Conservation (phyloP, 2,888 invertebrate species). For the Pantelozetes paolii region DNA sequence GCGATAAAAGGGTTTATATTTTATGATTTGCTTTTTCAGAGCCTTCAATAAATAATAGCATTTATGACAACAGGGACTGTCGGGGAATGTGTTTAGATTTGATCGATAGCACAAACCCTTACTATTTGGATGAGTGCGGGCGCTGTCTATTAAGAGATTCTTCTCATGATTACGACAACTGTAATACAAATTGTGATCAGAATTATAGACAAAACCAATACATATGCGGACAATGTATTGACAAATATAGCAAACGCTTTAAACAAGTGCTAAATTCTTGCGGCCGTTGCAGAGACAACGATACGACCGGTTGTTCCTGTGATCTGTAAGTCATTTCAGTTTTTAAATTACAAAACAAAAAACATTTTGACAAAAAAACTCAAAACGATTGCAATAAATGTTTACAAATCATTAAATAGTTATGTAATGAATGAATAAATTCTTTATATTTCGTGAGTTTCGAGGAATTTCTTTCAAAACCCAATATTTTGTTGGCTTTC, state of each 20-base stretch:
- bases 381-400: no score
- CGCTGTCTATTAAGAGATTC: background rate
- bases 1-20: background rate
- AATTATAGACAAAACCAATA: background rate
- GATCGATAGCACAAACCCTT: background rate
- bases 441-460: no score
- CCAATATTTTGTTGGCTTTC: no score
- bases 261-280: constrained; percentile 18
- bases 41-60: background rate
- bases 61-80: constrained; percentile 1
- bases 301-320: constrained; percentile 1
- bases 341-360: background rate
- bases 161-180: background rate
- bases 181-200: background rate
- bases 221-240: background rate
- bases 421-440: no score
- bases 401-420: no score
- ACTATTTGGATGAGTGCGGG: background rate
- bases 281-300: background rate
- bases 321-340: background rate
- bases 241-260: background rate
- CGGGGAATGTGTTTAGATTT: background rate
- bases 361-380: background rate
- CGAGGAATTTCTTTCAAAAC: no score
- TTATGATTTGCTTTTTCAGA: background rate